These are phyloP conservation scores for Engystomops pustulosus DNA, from an alignment of 2,113 vertebrate species.

Conservation along the genomic window DNA sequence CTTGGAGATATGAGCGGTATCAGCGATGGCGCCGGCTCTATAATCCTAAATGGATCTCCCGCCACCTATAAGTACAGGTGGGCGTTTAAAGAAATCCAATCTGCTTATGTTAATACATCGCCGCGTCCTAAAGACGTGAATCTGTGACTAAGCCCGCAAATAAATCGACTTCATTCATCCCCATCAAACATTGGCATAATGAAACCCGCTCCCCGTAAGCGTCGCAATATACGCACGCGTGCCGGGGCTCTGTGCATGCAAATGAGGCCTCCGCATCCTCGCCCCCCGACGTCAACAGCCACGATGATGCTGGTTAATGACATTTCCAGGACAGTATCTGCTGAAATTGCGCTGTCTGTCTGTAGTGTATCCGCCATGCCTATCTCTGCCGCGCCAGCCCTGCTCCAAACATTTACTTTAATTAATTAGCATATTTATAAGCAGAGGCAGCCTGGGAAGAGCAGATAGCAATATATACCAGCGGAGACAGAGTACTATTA, in stretches of 20 bases:
- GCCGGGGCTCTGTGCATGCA: conserved; percentile 51
- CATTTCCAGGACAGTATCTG: conserved; percentile 43
- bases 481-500: conserved; percentile 16
- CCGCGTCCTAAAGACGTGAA: neutral
- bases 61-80: neutral
- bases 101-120: conserved; percentile 34
- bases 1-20: neutral
- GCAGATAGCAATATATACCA: conserved; percentile 52
- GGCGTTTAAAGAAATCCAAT: conserved; percentile 16
- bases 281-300: neutral
- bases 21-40: neutral
- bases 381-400: conserved; percentile 25
- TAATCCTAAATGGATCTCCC: conserved; percentile 32
- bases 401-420: conserved; percentile 51
- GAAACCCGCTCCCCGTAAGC: conserved; percentile 32
- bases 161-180: conserved; percentile 20
- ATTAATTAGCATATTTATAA: conserved; percentile 60
- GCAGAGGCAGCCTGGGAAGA: conserved; percentile 38
- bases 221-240: neutral
- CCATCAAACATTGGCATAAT: conserved; percentile 26
- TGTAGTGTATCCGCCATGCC: conserved; percentile 3
- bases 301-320: conserved; percentile 39
- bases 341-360: conserved; percentile 29
- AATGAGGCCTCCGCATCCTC: conserved; percentile 8
- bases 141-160: conserved; percentile 16